Evolutionary conservation across 2,888 invertebrate species (phyloP).

Genomic region (Sphaerophoria rueppellii): DNA sequence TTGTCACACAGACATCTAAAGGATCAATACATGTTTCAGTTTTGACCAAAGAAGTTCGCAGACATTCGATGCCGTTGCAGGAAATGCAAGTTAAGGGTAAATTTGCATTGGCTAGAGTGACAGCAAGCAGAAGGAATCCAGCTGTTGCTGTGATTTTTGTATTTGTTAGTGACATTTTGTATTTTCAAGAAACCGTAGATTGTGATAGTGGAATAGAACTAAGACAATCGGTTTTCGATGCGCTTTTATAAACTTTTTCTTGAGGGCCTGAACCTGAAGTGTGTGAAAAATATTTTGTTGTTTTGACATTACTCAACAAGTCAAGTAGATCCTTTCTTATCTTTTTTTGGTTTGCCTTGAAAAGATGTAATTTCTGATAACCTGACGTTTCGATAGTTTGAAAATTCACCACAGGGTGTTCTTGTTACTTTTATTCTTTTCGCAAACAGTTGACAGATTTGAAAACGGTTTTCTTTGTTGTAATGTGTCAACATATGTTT

Average conservation of each 20-base stretch:
- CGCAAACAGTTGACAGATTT: too few species aligned
- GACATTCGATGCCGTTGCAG: constrained; percentile 79
- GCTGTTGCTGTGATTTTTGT: neutral
- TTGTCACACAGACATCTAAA: constrained; percentile 79
- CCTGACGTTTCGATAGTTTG: too few species aligned
- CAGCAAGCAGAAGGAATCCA: constrained; percentile 25
- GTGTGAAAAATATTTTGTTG: too few species aligned
- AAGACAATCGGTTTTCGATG: neutral
- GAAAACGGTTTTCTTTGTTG: too few species aligned
- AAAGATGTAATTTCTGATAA: too few species aligned
- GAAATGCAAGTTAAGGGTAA: constrained; percentile 76
- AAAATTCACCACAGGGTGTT: too few species aligned
- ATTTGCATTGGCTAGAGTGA: constrained; percentile 72
- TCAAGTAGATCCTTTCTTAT: too few species aligned
- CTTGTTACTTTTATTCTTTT: too few species aligned
- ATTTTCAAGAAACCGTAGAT: neutral
- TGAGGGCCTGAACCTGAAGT: neutral
- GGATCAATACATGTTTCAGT: constrained; percentile 77
- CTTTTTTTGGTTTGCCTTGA: too few species aligned
- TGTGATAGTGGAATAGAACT: neutral
- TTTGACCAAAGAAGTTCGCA: constrained; percentile 74
- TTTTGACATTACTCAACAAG: too few species aligned
- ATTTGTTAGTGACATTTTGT: constrained; percentile 15
- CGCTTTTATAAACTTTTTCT: constrained; percentile 57
- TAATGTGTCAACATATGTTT: too few species aligned